Conservation (phyloP, 2,113 vertebrate genomes). For the Centropristis striata region DNA sequence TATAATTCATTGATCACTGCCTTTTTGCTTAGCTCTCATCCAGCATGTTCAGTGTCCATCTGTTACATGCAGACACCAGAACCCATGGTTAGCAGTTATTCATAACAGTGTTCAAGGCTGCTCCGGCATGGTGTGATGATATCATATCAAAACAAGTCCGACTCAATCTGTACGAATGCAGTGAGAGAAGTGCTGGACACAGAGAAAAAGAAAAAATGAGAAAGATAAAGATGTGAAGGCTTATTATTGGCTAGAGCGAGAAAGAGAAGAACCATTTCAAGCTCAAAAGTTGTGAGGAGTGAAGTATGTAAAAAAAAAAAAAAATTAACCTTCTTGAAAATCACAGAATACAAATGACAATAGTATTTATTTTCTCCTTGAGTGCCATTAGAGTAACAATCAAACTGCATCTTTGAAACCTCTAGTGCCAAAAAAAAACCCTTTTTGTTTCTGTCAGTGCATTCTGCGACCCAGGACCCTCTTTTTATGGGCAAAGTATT, state of each 20-base stretch:
- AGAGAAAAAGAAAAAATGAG: not conserved
- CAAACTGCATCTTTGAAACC: slow-evolving; percentile 54
- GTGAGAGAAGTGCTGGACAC: not conserved
- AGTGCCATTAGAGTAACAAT: slow-evolving; percentile 46
- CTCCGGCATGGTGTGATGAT: no score
- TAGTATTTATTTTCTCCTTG: slow-evolving; percentile 40
- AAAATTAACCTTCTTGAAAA: slow-evolving; percentile 17
- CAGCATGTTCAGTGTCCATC: not conserved
- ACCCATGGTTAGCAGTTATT: slow-evolving; percentile 15
- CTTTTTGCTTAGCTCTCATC: not conserved
- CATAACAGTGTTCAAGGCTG: not conserved
- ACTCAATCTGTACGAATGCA: not conserved
- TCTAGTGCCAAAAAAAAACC: not conserved
- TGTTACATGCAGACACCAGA: not conserved
- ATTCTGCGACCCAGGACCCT: slow-evolving; percentile 15
- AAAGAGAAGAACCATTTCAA: not conserved
- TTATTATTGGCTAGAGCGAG: not conserved
- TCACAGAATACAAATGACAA: slow-evolving; percentile 31
- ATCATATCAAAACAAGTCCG: not conserved
- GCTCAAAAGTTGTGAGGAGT: not conserved
- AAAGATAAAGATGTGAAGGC: slow-evolving; percentile 2
- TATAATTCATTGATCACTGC: not conserved
- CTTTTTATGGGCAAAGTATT: slow-evolving; percentile 32
- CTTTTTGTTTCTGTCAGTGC: slow-evolving; percentile 36
- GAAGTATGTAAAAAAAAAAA: no score